Evolutionary conservation across 2,113 vertebrate species (phyloP), one percentile per base, ranked within the genome.

Genomic region (Varanus salvator): DNA sequence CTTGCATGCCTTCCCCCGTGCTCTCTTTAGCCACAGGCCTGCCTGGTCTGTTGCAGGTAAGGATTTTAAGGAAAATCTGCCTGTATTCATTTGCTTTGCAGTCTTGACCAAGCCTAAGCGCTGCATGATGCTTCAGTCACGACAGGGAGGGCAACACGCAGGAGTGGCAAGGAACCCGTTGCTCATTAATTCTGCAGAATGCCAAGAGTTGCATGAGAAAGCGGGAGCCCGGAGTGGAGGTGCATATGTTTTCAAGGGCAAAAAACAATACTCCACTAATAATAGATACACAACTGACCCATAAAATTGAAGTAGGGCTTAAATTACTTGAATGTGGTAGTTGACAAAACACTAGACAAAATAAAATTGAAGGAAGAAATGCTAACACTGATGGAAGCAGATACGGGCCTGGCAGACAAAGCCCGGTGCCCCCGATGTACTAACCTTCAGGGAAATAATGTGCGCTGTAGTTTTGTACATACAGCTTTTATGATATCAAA

Each of bases 221-320:
- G 74, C 52, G 57, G 9, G 84, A 86, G 83, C 86, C 3, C 27
- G 76, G 72, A 66, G 1, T 84, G 72, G 85, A 86, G 38, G 1
- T 84, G 54, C 88, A 52, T 0, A 27, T 0, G 0, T 80, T 93
- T 54, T 91, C 94, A 95, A 96, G 94, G 93, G 91, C 87, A 66
- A 85, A n/a, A 74, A 8, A 12, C 12, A 17, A 15, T 52, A n/a
- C 77, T 87, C 76, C 87, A 78, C 25, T 50, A 92, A 84, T 74
- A 90, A 86, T 34, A 86, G 88, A 27, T 44, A 80, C 4, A 0
- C 2, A 66, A 66, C 15, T 93, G 83, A 90, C 86, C 87, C 44
- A 88, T 87, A 85, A 85, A 91, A 89, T 50, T 60, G 50, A 86
- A 0, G 4, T 4, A 48, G 83, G 60, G 86, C 92, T 94, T 91